phyloP scores from a whole-genome alignment of 2,113 vertebrate species.

The Benitochromis conjunctus region DNA sequence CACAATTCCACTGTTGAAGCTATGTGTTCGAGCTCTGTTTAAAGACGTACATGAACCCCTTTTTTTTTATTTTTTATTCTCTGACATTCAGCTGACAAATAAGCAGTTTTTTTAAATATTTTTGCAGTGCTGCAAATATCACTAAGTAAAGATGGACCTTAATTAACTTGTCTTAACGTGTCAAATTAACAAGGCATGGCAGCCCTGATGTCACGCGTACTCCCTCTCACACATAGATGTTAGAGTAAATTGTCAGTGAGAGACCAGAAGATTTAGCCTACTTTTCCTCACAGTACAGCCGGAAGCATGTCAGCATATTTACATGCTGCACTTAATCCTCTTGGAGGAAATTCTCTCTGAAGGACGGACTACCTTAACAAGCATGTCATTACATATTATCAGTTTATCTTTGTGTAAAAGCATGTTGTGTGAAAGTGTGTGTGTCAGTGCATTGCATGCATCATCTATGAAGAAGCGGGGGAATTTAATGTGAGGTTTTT shows the following conservation, averaged over 20 bases:
- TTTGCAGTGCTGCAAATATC: background rate
- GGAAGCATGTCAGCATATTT: constrained; percentile 40
- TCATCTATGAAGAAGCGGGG: background rate
- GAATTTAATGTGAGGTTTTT: background rate
- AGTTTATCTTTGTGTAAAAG: constrained; percentile 18
- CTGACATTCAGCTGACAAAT: background rate
- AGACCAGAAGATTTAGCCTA: constrained; percentile 24
- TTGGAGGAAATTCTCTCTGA: constrained; percentile 33
- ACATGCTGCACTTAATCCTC: constrained; percentile 39
- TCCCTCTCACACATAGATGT: background rate
- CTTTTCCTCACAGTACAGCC: constrained; percentile 24
- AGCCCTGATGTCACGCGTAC: background rate
- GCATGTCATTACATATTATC: constrained; percentile 29
- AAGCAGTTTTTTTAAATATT: background rate
- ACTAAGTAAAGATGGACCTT: constrained; percentile 14
- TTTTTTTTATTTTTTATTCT: rapidly evolving
- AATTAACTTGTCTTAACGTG: constrained; percentile 10
- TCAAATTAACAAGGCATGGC: constrained; percentile 12
- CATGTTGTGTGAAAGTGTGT: background rate
- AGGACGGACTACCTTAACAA: constrained; percentile 19
- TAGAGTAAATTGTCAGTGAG: background rate
- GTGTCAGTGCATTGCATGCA: background rate
- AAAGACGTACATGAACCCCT: background rate
- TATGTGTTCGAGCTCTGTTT: too few species aligned
- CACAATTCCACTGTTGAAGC: background rate